These are phyloP conservation scores for Ceyx melanurus DNA, from an alignment of 2,113 vertebrate genomes.

Conservation along the genomic window DNA sequence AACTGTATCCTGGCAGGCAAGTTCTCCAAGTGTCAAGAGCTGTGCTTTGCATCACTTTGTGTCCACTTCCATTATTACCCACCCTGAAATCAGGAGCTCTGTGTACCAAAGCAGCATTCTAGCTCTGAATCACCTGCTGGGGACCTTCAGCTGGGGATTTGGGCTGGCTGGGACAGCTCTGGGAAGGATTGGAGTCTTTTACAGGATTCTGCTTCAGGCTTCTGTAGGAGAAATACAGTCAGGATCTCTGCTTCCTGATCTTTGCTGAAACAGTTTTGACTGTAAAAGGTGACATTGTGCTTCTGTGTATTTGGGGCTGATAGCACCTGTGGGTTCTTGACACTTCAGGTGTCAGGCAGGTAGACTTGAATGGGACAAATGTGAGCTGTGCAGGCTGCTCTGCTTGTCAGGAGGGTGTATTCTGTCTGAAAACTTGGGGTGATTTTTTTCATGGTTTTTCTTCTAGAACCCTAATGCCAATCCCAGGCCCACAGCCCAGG, in stretches of 20 bases:
- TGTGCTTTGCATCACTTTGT: neutral
- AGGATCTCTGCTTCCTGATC: neutral
- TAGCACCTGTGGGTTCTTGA: neutral
- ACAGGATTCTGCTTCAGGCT: neutral
- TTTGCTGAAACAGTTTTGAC: neutral
- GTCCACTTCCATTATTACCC: neutral
- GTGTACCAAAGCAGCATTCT: neutral
- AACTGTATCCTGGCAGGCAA: neutral
- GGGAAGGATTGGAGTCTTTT: neutral
- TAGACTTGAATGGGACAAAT: too few species aligned
- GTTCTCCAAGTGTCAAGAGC: neutral
- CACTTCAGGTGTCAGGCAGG: neutral
- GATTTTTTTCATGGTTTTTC: neutral
- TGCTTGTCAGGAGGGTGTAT: neutral
- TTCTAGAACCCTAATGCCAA: constrained; percentile 91
- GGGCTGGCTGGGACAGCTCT: neutral
- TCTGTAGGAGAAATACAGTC: neutral
- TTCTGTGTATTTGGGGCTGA: neutral
- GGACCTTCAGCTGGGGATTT: neutral
- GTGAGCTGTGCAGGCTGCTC: neutral
- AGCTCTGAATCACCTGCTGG: neutral
- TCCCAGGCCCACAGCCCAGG: constrained; percentile 93
- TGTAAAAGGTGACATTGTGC: neutral
- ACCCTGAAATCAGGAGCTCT: neutral
- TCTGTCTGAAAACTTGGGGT: neutral